Evolutionary conservation across 2,797 vertebrate genomes (phyloP).

Genomic region (Tapirus indicus): DNA sequence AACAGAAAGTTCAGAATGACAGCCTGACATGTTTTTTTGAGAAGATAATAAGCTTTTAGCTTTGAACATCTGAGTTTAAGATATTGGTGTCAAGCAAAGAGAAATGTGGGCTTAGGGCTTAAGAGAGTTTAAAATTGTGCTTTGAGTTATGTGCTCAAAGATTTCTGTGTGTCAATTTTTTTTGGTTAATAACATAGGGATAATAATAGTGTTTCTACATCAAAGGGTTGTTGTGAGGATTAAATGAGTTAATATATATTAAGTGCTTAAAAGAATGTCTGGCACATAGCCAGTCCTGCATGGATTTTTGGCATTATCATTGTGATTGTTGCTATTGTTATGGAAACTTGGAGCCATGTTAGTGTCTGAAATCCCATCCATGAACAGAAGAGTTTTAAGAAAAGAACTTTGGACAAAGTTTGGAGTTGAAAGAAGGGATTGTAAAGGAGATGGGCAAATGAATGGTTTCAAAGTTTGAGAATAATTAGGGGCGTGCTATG

Average conservation of each 20-base stretch:
- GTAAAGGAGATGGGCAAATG: not conserved
- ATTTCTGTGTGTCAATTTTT: not conserved
- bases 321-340: not conserved
- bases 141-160: not conserved
- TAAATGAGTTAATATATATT: not conserved
- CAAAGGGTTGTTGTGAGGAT: not conserved
- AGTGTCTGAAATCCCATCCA: not conserved
- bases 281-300: not conserved
- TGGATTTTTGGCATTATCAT: not conserved
- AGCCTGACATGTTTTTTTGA: not conserved
- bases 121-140: not conserved
- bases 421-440: not conserved
- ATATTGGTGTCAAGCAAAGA: not conserved
- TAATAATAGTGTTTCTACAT: not conserved
- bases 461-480: conserved; percentile 14
- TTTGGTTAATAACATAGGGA: not conserved
- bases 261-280: not conserved
- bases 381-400: not conserved
- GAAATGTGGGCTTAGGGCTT: not conserved
- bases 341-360: not conserved
- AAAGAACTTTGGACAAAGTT: not conserved
- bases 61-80: not conserved
- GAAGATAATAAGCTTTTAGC: not conserved
- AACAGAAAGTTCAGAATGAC: not conserved
- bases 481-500: not conserved